phyloP scores from a whole-genome alignment of 2,888 invertebrate species.

The Sphecodes monilicornis region DNA sequence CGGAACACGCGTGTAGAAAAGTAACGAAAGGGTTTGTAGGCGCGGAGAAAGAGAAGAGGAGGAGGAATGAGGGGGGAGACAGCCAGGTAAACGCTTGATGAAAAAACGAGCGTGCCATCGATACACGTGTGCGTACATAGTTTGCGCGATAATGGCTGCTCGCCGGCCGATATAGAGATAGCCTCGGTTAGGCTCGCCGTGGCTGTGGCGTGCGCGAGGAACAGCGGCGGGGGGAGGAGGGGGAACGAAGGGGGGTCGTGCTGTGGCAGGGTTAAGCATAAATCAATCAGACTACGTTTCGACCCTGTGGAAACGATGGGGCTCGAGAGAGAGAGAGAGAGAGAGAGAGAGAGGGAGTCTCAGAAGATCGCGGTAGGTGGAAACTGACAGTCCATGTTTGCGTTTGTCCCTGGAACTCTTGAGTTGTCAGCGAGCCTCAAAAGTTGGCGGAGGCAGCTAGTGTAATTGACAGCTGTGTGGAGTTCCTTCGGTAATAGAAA shows the following conservation, averaged over 20 bases:
- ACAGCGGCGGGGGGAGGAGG: constrained; percentile 7
- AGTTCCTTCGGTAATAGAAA: too few species aligned
- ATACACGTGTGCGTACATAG: constrained; percentile 68
- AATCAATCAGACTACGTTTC: constrained; percentile 77
- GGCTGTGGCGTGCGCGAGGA: constrained; percentile 19
- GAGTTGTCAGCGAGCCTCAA: background rate
- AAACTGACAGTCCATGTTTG: background rate
- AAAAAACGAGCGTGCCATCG: constrained; percentile 55
- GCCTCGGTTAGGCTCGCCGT: constrained; percentile 50
- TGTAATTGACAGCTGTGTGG: too few species aligned
- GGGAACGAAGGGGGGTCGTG: constrained; percentile 62
- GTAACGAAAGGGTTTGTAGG: constrained; percentile 1
- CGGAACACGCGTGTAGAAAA: background rate
- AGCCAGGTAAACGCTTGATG: constrained; percentile 23
- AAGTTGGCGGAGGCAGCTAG: too few species aligned
- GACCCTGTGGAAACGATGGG: constrained; percentile 38
- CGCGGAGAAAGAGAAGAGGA: background rate
- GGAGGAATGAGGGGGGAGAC: background rate
- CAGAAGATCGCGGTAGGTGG: constrained; percentile 11
- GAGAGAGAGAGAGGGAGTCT: too few species aligned
- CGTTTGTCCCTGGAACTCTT: background rate
- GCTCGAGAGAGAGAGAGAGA: too few species aligned
- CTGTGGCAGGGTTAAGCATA: constrained; percentile 77
- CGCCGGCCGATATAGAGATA: constrained; percentile 72
- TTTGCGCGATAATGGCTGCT: constrained; percentile 74